These are phyloP conservation scores for Genyomyrus donnyi DNA, from an alignment of 2,113 vertebrate species.

Conservation along the genomic window DNA sequence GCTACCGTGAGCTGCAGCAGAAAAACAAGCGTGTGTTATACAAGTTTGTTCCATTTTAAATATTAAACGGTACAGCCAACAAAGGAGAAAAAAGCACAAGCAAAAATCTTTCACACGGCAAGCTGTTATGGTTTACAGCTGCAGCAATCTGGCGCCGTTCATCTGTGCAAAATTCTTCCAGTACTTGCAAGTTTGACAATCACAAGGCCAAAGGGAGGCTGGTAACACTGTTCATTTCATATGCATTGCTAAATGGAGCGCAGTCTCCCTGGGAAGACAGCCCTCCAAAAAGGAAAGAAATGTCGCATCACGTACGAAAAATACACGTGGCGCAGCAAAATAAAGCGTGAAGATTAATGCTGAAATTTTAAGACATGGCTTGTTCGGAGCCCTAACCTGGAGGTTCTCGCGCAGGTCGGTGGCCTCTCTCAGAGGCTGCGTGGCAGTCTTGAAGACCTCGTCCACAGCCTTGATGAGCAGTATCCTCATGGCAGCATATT, in stretches of 20 bases:
- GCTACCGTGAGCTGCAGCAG: slow-evolving; percentile 13
- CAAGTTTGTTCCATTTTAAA: slow-evolving; percentile 28
- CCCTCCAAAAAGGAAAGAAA: background rate
- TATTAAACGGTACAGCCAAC: slow-evolving; percentile 22
- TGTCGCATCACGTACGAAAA: background rate
- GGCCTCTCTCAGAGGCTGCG: slow-evolving; percentile 81
- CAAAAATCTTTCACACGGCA: background rate
- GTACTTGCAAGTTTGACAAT: background rate
- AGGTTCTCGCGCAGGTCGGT: slow-evolving; percentile 96
- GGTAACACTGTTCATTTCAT: background rate
- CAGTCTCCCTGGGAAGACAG: background rate
- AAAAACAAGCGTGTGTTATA: slow-evolving; percentile 13
- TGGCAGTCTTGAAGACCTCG: slow-evolving; percentile 90
- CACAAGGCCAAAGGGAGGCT: background rate
- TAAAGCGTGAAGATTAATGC: background rate
- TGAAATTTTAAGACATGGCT: background rate
- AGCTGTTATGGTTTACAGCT: slow-evolving; percentile 9
- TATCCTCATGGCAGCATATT: slow-evolving; percentile 90
- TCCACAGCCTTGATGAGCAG: slow-evolving; percentile 85
- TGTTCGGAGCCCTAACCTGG: slow-evolving; percentile 69
- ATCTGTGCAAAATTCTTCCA: background rate
- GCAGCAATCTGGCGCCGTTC: background rate
- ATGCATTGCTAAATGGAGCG: background rate
- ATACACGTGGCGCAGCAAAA: background rate
- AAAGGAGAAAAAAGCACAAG: background rate